A percentile compares a stretch with the other conserved stretches of the same genome.
Evolutionary conservation across 1,140 invertebrate species (phyloP).

Genomic region (Venustaconcha ellipsiformis): DNA sequence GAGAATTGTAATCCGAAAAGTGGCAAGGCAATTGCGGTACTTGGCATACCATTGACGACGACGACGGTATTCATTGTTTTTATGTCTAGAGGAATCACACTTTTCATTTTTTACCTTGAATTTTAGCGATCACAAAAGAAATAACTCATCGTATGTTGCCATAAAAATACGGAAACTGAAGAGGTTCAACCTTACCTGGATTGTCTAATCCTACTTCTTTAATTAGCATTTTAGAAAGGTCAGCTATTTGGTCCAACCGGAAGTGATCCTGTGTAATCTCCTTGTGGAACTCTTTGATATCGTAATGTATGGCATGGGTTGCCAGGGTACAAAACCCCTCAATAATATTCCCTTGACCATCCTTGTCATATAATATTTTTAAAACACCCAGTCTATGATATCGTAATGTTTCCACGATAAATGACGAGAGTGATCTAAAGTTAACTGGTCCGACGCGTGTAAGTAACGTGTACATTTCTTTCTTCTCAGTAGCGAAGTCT

Average conservation of each 20-base stretch:
- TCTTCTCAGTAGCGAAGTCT: slow-evolving; percentile 74
- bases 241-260: slow-evolving; percentile 15
- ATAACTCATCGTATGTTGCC: no score
- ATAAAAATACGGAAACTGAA: no score
- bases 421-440: slow-evolving; percentile 79
- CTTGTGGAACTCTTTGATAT: slow-evolving; percentile 12
- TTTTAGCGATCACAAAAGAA: no score
- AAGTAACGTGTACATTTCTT: slow-evolving; percentile 78
- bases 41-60: no score
- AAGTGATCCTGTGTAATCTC: slow-evolving; percentile 24
- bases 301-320: slow-evolving; percentile 48
- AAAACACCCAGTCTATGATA: slow-evolving; percentile 77
- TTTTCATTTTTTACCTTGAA: no score
- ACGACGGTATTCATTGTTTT: no score
- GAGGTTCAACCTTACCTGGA: no score
- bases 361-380: slow-evolving; percentile 79
- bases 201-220: no score
- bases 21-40: no score
- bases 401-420: slow-evolving; percentile 77
- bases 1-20: no score
- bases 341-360: slow-evolving; percentile 72
- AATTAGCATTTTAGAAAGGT: no score
- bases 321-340: slow-evolving; percentile 71
- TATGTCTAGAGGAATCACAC: fast-evolving
- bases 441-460: slow-evolving; percentile 86